Evolutionary conservation across 2,113 vertebrate species (phyloP), one percentile per base, ranked within the genome.

Genomic region (Lepisosteus oculatus): DNA sequence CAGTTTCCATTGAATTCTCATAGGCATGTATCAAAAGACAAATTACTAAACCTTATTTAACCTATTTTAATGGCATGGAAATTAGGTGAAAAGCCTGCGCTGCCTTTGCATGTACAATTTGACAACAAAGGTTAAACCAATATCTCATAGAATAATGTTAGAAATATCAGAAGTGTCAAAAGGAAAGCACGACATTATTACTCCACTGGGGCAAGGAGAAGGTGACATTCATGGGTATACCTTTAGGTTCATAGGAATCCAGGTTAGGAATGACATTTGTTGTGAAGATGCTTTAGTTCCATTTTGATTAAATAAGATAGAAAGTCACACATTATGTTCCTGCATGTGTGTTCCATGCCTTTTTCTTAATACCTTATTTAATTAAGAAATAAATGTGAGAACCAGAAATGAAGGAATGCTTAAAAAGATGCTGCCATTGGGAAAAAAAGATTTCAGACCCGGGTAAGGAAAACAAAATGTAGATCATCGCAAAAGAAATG

Each of bases 71-170:
- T 42, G 17, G 66, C 47, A 66, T 9, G 15, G 13, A 55, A 55
- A 62, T 51, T 44, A 57, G 45, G 61, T 47, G 15, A 42, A 4
- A 29, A 51, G 68, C 72, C 57, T 61, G 57, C n/a, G 15, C 17
- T 43, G 56, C n/a, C 69, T 70, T 42, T 61, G 9, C 68, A 51
- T 55, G 59, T 59, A 43, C 13, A 67, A 61, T 51, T 29, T n/a
- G 47, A 68, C 47, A 74, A 17, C 72, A 74, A 62, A 74, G 72
- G 66, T 74, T 74, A 63, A 74, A 69, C 57, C 61, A 68, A 68
- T 74, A 68, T 43, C 66, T 74, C 45, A 62, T 55, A 66, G 15
- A 62, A 29, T 55, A 55, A 68, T 55, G 61, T 68, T 54, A 62
- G 68, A 74, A 68, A 74, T 68, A 57, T 67, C 72, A 14, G 8